Conservation (phyloP, 2,797 vertebrate species). For the Threskiornis aethiopicus region DNA sequence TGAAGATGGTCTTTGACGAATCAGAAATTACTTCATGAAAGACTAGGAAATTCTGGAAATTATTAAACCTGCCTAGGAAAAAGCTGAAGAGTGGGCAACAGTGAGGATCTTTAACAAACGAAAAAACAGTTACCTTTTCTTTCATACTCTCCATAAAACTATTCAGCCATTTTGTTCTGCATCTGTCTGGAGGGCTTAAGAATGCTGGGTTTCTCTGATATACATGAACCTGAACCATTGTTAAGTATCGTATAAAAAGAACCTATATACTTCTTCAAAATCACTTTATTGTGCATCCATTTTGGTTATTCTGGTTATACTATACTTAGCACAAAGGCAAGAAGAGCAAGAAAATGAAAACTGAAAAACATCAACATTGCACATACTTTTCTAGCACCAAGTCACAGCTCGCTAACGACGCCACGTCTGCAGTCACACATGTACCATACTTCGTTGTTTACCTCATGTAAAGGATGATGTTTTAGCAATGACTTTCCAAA, state of each 20-base stretch:
- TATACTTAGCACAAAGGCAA: not conserved
- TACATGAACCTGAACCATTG: not conserved
- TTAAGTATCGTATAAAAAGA: not conserved
- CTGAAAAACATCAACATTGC: not conserved
- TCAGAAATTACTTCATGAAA: conserved; percentile 30
- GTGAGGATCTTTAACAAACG: not conserved
- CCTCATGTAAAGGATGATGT: not conserved
- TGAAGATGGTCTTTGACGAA: conserved; percentile 44
- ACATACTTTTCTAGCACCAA: not conserved
- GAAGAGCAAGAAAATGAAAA: not conserved
- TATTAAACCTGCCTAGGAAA: not conserved
- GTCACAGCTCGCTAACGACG: not conserved
- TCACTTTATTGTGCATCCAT: not conserved
- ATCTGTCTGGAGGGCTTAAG: not conserved
- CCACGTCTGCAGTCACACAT: fast-evolving
- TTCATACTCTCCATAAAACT: not conserved
- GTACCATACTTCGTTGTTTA: not conserved
- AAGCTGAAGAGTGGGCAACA: not conserved
- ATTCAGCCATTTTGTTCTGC: not conserved
- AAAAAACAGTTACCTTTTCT: not conserved
- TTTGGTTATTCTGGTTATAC: not conserved
- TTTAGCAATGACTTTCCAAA: not conserved
- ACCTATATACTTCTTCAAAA: not conserved
- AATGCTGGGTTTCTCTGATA: not conserved
- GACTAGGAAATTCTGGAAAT: not conserved